phyloP scores from a whole-genome alignment of 2,888 invertebrate genomes.

The Synanthedon tipuliformis region DNA sequence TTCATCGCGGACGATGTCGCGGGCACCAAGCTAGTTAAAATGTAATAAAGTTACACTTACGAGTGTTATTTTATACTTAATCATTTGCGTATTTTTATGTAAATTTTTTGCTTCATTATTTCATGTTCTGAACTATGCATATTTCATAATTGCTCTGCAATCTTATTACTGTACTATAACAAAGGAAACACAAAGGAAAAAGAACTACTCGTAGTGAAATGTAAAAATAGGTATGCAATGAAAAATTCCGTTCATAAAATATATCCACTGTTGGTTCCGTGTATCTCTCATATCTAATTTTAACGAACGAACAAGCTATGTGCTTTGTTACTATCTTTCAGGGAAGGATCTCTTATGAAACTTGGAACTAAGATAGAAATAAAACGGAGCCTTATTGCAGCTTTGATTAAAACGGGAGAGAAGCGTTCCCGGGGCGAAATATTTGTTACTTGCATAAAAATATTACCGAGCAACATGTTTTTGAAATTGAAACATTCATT shows the following conservation, averaged over 20 bases:
- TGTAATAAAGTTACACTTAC: no score
- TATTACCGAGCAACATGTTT: slow-evolving; percentile 10
- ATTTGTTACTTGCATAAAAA: slow-evolving; percentile 24
- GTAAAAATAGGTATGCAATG: background rate
- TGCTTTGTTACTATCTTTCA: slow-evolving; percentile 30
- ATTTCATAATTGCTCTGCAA: no score
- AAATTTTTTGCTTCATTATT: no score
- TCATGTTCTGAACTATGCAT: no score
- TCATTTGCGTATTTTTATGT: no score
- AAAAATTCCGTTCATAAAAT: background rate
- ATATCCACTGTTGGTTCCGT: slow-evolving; percentile 5
- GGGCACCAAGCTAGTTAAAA: no score
- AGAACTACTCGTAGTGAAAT: background rate
- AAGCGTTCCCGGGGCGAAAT: slow-evolving; percentile 8
- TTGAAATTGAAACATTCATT: slow-evolving; percentile 3
- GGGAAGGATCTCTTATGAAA: slow-evolving; percentile 33
- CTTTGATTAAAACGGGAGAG: slow-evolving; percentile 34
- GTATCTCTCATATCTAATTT: slow-evolving; percentile 20
- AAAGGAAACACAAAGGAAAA: no score
- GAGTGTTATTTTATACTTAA: no score
- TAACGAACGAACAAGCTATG: slow-evolving; percentile 23
- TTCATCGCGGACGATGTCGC: no score
- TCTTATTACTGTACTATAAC: no score
- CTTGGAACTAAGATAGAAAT: slow-evolving; percentile 27
- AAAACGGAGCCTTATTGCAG: slow-evolving; percentile 31